phyloP scores from a whole-genome alignment of 1,140 invertebrate species.

The Riptortus pedestris region DNA sequence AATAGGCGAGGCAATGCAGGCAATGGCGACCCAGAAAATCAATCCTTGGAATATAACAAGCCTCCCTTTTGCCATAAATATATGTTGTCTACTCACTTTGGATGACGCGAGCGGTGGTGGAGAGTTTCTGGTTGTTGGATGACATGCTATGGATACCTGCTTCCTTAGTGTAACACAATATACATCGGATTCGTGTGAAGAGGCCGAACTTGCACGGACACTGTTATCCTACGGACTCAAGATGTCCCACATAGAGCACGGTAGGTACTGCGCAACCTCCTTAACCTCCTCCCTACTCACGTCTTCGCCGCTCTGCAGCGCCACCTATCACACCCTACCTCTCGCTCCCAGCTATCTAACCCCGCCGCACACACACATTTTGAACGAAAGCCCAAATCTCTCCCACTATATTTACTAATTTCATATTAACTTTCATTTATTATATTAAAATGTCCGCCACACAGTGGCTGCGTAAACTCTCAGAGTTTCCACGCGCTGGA shows the following conservation, averaged over 20 bases:
- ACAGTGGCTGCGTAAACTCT: too few relatives aligned
- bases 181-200: slow-evolving; percentile 31
- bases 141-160: slow-evolving; percentile 38
- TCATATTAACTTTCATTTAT: too few relatives aligned
- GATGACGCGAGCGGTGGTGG: slow-evolving; percentile 59
- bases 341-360: too few relatives aligned
- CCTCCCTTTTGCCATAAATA: too few relatives aligned
- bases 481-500: too few relatives aligned
- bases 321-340: not conserved
- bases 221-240: slow-evolving; percentile 27
- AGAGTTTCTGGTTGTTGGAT: slow-evolving; percentile 52
- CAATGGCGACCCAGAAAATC: slow-evolving; percentile 32
- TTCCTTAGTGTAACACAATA: slow-evolving; percentile 29
- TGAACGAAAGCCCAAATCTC: too few relatives aligned
- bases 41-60: slow-evolving; percentile 22
- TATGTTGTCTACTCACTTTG: slow-evolving; percentile 56
- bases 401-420: too few relatives aligned
- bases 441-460: too few relatives aligned
- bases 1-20: slow-evolving; percentile 30
- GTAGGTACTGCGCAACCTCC: slow-evolving; percentile 26
- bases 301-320: not conserved
- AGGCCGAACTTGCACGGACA: slow-evolving; percentile 28
- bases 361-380: too few relatives aligned
- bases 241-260: slow-evolving; percentile 28
- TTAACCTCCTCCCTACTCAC: not conserved